Evolutionary conservation across 2,797 vertebrate species (phyloP).

Genomic region (Sebastes nivosus): DNA sequence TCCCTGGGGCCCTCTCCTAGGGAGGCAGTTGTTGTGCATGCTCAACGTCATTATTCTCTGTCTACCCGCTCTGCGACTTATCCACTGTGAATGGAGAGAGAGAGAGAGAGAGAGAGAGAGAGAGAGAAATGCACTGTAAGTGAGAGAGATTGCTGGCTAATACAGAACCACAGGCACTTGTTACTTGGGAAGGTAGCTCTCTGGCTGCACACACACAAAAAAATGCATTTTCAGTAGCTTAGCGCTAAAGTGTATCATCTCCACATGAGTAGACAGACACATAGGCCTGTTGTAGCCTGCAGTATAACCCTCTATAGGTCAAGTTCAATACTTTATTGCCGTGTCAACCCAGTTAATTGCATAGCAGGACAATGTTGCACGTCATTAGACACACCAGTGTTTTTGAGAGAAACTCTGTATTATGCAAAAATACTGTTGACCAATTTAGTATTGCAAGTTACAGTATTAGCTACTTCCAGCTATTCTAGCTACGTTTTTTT

Average conservation of each 20-base stretch:
- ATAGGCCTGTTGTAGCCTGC: conserved; percentile 9
- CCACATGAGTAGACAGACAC: conserved; percentile 44
- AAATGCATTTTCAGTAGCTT: conserved; percentile 45
- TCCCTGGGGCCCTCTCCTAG: conserved; percentile 66
- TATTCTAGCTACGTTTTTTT: neutral
- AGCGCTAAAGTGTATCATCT: conserved; percentile 47
- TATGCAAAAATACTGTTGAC: neutral
- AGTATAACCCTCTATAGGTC: neutral
- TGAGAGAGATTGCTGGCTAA: conserved; percentile 64
- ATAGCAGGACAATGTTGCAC: neutral
- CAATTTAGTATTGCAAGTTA: neutral
- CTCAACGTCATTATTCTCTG: conserved; percentile 76
- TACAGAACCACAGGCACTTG: conserved; percentile 61
- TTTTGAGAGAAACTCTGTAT: neutral
- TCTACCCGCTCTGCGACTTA: conserved; percentile 66
- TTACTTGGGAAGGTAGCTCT: conserved; percentile 58
- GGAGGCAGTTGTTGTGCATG: conserved; percentile 72
- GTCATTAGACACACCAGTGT: neutral
- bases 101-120: conserved; percentile 21
- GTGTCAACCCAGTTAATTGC: conserved; percentile 3
- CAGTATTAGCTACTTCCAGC: neutral
- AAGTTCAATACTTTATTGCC: conserved; percentile 23
- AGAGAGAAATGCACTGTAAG: conserved; percentile 54
- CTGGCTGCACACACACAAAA: conserved; percentile 18
- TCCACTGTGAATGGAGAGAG: conserved; percentile 61